Evolutionary conservation across 1,140 invertebrate genomes (phyloP), one percentile per base, ranked within the genome.

Genomic region (Bombus cullumanus): DNA sequence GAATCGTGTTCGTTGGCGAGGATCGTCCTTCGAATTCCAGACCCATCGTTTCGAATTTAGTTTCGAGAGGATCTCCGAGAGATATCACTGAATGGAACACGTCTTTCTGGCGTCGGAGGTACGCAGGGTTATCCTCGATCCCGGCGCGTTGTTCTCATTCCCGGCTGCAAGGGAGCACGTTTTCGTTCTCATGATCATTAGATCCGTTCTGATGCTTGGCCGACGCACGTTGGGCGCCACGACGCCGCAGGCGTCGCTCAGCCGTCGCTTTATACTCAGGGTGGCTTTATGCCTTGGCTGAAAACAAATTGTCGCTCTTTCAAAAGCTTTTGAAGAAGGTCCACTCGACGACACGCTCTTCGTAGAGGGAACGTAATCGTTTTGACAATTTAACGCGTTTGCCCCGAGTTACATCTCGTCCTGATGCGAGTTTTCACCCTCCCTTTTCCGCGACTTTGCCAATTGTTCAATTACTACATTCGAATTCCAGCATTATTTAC

Each of bases 181-280:
- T 94, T 98, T 98, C 81, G 97, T 97, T 92, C 97, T 96, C 96
- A 98, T 97, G 81, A 98, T 97, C 96, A 98, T 97, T 71, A 98
- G 96, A 93, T 98, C 98, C 10, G 98, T 98, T 75, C 97, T 96
- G 83, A 98, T 98, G 93, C 97, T 98, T 12, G 98, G 98, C 69
- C 98, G 95, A 62, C 98, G 95, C 2, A 97, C 98, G 92, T 98
- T 98, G 10, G 97, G 97, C 10, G 97, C 97, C 8, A 98, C 97
- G 10, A 98, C 97, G 15, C 98, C 98, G 92, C 97, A 98, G 31
- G 97, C 97, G 92, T 98, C 97, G 86, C 97, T 98, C 88, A 98
- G 95, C 39, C 97, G 96, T 75, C 97, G 95, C 88, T 98, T 97
- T 81, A 98, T 97, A 66, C 97, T 97, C 69, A 98, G 94, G 4